A percentile compares a stretch with the other conserved stretches of the same genome.
phyloP scores from a whole-genome alignment of 2,797 vertebrate species.

The Alfaro cultratus region DNA sequence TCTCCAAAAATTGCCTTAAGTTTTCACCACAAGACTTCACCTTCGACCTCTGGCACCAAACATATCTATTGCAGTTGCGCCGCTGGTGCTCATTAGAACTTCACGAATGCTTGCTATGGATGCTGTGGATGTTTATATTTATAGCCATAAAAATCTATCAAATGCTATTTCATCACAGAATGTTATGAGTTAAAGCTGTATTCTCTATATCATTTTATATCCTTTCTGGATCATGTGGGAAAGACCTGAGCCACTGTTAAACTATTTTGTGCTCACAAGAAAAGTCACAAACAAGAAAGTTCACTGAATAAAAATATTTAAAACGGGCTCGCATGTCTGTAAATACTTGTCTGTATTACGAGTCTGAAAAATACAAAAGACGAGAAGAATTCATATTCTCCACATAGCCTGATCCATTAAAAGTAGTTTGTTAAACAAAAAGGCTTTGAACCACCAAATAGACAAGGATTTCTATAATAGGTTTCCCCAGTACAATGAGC shows the following conservation, averaged over 20 bases:
- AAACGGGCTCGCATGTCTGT: slow-evolving; percentile 52
- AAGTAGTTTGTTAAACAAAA: neutral
- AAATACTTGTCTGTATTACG: slow-evolving; percentile 4
- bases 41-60: slow-evolving; percentile 77
- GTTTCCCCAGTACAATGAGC: neutral
- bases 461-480: neutral
- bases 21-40: slow-evolving; percentile 79
- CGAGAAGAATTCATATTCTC: neutral
- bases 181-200: slow-evolving; percentile 65
- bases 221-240: slow-evolving; percentile 59
- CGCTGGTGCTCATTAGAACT: slow-evolving; percentile 59
- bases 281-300: slow-evolving; percentile 63
- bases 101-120: slow-evolving; percentile 72
- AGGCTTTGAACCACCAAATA: neutral
- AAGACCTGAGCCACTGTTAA: slow-evolving; percentile 50
- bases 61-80: slow-evolving; percentile 48
- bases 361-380: neutral
- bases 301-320: slow-evolving; percentile 79
- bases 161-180: slow-evolving; percentile 79
- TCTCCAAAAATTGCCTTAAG: slow-evolving; percentile 80
- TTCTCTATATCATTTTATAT: slow-evolving; percentile 78
- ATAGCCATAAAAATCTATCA: slow-evolving; percentile 61
- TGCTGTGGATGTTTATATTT: slow-evolving; percentile 77
- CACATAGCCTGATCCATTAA: neutral
- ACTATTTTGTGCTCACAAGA: slow-evolving; percentile 70